Evolutionary conservation across 2,113 vertebrate genomes (phyloP).

Genomic region (Struthidea cinerea): DNA sequence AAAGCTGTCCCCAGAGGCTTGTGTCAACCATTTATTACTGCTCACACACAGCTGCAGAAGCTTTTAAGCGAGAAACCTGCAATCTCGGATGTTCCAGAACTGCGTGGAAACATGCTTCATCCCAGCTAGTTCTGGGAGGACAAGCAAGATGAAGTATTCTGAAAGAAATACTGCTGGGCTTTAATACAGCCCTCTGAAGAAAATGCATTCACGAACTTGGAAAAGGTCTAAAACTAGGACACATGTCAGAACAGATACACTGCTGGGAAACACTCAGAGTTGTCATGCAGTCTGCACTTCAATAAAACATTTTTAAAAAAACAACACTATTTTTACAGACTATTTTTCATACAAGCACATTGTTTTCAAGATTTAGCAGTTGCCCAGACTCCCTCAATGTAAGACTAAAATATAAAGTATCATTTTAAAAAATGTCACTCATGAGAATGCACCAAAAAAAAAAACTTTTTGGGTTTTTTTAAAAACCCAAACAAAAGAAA

Average conservation of each 20-base stretch:
- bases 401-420: background rate
- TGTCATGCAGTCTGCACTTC: background rate
- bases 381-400: background rate
- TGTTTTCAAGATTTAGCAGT: background rate
- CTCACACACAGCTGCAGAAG: conserved; percentile 39
- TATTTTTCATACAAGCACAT: background rate
- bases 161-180: background rate
- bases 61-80: conserved; percentile 24
- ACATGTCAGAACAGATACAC: conserved; percentile 3
- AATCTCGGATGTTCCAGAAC: background rate
- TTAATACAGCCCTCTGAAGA: background rate
- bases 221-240: conserved; percentile 28
- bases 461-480: background rate
- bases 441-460: background rate
- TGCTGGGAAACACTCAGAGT: background rate
- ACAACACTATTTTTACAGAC: background rate
- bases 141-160: background rate
- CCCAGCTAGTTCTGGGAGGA: background rate
- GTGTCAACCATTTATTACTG: conserved; percentile 19
- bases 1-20: conserved; percentile 30
- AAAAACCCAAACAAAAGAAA: background rate
- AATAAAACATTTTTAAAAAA: background rate
- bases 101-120: background rate
- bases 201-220: background rate
- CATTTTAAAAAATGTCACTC: background rate